Percentiles rank a stretch among this genome's conserved stretches.
These are phyloP conservation scores for Cenopis cana DNA, from an alignment of 2,888 invertebrate species.

Conservation along the genomic window DNA sequence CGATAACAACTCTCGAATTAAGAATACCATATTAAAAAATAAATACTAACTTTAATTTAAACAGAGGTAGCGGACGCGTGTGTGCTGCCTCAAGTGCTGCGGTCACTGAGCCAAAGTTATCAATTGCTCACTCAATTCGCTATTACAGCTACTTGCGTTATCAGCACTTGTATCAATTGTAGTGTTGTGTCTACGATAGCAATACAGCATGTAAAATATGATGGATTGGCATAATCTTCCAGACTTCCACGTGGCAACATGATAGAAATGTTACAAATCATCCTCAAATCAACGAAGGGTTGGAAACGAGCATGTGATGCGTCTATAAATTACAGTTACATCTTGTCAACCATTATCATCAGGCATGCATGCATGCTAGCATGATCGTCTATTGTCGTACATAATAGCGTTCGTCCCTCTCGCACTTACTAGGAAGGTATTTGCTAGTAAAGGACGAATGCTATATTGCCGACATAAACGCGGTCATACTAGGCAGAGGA, in stretches of 20 bases:
- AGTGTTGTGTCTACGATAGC: conserved; percentile 63
- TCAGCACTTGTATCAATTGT: conserved; percentile 73
- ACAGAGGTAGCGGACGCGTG: conserved; percentile 19
- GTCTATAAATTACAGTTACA: too few relatives aligned
- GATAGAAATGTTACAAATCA: too few relatives aligned
- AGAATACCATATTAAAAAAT: conserved; percentile 24
- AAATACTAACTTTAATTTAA: conserved; percentile 46
- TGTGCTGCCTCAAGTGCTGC: background rate
- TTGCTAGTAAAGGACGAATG: too few relatives aligned
- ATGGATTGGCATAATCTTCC: conserved; percentile 55
- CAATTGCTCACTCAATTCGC: conserved; percentile 49
- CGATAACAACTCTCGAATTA: background rate
- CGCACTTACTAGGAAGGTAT: too few relatives aligned
- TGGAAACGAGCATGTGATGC: too few relatives aligned
- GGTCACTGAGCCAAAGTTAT: conserved; percentile 66
- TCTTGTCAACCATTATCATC: too few relatives aligned
- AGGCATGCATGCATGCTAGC: too few relatives aligned
- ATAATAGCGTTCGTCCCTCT: too few relatives aligned
- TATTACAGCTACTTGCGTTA: conserved; percentile 70
- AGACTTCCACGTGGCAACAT: background rate
- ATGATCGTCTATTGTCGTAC: too few relatives aligned
- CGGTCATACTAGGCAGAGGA: too few relatives aligned
- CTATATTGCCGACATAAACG: too few relatives aligned
- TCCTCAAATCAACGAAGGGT: too few relatives aligned
- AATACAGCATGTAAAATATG: conserved; percentile 56